Evolutionary conservation across 1,140 invertebrate genomes (phyloP), one percentile per base, ranked within the genome.

Genomic region (Pissodes strobi): DNA sequence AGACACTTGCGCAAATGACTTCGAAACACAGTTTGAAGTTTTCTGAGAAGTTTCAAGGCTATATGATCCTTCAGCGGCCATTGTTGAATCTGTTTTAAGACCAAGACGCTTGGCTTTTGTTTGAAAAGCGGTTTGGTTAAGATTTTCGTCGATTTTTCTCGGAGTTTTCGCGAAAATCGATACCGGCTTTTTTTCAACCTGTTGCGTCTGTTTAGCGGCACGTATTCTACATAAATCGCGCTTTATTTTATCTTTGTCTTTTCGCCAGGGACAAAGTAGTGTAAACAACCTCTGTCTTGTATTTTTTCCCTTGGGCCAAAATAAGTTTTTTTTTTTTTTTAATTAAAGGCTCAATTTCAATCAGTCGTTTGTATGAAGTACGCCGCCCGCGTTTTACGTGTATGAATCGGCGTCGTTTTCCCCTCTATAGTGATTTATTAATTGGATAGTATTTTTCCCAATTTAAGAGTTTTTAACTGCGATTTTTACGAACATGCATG

Each of bases 31-130:
- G n/a, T n/a, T 74, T 64, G 69, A 76, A 75, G 67, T 76, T 73
- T 76, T 75, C 73, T 74, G 64, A 72, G 70, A 74, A 77, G 69
- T 72, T 72, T 76, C 74, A 78, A 78, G 75, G 76, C 70, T 74
- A 69, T 70, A 70, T 67, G 52, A 72, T 75, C 71, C 71, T 75
- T 74, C 66, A 69, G 76, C 73, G 69, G 75, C 75, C 75, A 77
- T 77, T 78, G 75, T 74, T 74, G 71, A 74, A 71, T 71, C 67
- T 52, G 67, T 63, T 25, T 62, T 30, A n/a, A n/a, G n/a, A n/a
- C n/a, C 61, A 74, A 76, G 73, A 74, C 75, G 75, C 71, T 73
- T 75, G 65, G 65, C 57, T 70, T 70, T 72, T 68, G 66, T 71
- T 68, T 39, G 63, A 68, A 58, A 49, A 46, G 30, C 55, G 38